Conservation (phyloP, 2,888 invertebrate genomes). For the Anthrax anthrax region DNA sequence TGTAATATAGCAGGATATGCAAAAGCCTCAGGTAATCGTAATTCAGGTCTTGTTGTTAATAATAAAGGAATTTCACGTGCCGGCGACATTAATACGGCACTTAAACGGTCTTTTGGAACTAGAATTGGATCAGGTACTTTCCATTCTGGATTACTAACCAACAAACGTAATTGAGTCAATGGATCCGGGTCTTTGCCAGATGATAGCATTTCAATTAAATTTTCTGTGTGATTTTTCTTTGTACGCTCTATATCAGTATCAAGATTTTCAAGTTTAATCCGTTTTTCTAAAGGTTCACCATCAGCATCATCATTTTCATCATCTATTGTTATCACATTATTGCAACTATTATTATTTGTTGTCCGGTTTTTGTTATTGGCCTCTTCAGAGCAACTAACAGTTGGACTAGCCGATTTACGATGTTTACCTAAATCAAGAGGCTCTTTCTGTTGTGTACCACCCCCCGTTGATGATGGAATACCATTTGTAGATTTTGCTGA, state of each 20-base stretch:
- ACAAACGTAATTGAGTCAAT: slow-evolving; percentile 52
- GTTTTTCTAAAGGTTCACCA: slow-evolving; percentile 37
- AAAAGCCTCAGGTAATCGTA: slow-evolving; percentile 58
- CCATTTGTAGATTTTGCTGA: slow-evolving; percentile 13
- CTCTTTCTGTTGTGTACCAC: slow-evolving; percentile 39
- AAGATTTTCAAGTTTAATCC: slow-evolving; percentile 36
- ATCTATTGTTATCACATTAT: slow-evolving; percentile 17
- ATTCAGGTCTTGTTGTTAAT: slow-evolving; percentile 53
- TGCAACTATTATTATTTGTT: neutral
- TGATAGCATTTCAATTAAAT: slow-evolving; percentile 35
- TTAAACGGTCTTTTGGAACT: slow-evolving; percentile 61
- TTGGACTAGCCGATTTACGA: slow-evolving; percentile 53
- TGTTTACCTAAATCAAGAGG: slow-evolving; percentile 55
- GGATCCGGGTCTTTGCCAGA: slow-evolving; percentile 44
- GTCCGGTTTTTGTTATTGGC: slow-evolving; percentile 39
- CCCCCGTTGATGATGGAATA: slow-evolving; percentile 21
- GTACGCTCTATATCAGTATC: slow-evolving; percentile 30
- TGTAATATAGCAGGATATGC: slow-evolving; percentile 55
- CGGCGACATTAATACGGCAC: slow-evolving; percentile 54
- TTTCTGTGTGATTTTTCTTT: slow-evolving; percentile 27
- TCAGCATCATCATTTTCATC: slow-evolving; percentile 20
- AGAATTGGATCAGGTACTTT: slow-evolving; percentile 69
- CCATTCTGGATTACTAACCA: slow-evolving; percentile 50
- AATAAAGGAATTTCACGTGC: slow-evolving; percentile 63
- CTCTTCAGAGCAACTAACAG: slow-evolving; percentile 61